Evolutionary conservation across 2,888 invertebrate species (phyloP).

Genomic region (Hydropsyche betteni): DNA sequence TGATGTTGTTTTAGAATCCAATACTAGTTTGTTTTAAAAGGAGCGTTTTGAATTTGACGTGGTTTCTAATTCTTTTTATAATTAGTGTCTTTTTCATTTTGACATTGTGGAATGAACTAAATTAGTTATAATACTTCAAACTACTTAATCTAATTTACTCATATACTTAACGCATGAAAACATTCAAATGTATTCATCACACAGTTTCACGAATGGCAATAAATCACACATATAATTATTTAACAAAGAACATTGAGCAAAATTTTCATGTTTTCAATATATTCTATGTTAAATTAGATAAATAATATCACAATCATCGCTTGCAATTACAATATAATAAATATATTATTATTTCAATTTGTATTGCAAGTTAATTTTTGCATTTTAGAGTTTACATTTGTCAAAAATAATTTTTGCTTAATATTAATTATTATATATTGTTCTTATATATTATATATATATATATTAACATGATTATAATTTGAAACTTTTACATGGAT

Average conservation of each 20-base stretch:
- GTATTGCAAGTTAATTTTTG: slow-evolving; percentile 47
- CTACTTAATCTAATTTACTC: slow-evolving; percentile 25
- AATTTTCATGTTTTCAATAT: slow-evolving; percentile 8
- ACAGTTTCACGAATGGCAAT: slow-evolving; percentile 17
- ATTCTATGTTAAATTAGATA: slow-evolving; percentile 3
- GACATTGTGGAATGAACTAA: slow-evolving; percentile 30
- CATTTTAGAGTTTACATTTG: slow-evolving; percentile 45
- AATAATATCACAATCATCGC: slow-evolving; percentile 37
- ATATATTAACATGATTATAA: no score
- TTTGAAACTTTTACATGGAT: slow-evolving; percentile 9
- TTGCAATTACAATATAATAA: slow-evolving; percentile 39
- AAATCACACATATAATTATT: slow-evolving; percentile 17
- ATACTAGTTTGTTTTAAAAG: slow-evolving; percentile 24
- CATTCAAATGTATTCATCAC: slow-evolving; percentile 29
- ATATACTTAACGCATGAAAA: slow-evolving; percentile 23
- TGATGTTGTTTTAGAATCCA: slow-evolving; percentile 45
- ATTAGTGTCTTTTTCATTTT: slow-evolving; percentile 31
- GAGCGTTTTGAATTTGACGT: slow-evolving; percentile 38
- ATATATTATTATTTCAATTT: slow-evolving; percentile 24
- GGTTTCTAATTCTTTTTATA: slow-evolving; percentile 30
- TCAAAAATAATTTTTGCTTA: slow-evolving; percentile 21
- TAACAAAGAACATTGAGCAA: slow-evolving; percentile 1
- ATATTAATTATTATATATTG: slow-evolving; percentile 14
- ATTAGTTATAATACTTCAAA: slow-evolving; percentile 27
- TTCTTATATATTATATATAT: background rate